phyloP scores from a whole-genome alignment of 2,888 invertebrate species.

The Colletes collaris region DNA sequence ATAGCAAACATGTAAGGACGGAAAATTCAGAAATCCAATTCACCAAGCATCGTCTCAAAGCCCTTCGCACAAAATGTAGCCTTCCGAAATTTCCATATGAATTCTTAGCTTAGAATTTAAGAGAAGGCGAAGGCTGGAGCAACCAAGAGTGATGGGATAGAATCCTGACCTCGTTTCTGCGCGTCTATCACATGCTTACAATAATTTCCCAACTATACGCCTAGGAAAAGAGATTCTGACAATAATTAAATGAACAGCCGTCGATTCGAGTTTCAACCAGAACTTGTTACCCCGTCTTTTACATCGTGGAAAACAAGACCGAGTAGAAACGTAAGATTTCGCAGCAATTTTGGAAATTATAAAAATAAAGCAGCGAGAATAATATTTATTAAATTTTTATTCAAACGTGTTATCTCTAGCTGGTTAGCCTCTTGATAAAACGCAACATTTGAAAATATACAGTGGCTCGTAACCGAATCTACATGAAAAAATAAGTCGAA shows the following conservation, averaged over 20 bases:
- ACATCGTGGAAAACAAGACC: too few relatives aligned
- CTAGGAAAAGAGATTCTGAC: not conserved
- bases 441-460: too few relatives aligned
- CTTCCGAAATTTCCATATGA: constrained; percentile 35
- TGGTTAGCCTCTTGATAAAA: too few relatives aligned
- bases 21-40: not conserved
- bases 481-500: too few relatives aligned
- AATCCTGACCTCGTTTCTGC: constrained; percentile 17
- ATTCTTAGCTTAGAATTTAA: constrained; percentile 33
- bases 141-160: constrained; percentile 29
- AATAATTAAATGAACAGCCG: not conserved
- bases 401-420: too few relatives aligned
- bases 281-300: not conserved
- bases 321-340: too few relatives aligned
- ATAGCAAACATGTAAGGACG: not conserved
- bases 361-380: too few relatives aligned
- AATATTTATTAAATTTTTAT: too few relatives aligned
- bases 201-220: constrained; percentile 19
- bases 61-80: constrained; percentile 8
- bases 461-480: too few relatives aligned
- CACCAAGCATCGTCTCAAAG: not conserved
- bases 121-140: constrained; percentile 21
- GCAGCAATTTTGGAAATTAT: too few relatives aligned
- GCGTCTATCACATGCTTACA: constrained; percentile 21
- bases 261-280: not conserved